These are phyloP conservation scores for Aricia artaxerxes DNA, from an alignment of 2,888 invertebrate species.

Conservation along the genomic window DNA sequence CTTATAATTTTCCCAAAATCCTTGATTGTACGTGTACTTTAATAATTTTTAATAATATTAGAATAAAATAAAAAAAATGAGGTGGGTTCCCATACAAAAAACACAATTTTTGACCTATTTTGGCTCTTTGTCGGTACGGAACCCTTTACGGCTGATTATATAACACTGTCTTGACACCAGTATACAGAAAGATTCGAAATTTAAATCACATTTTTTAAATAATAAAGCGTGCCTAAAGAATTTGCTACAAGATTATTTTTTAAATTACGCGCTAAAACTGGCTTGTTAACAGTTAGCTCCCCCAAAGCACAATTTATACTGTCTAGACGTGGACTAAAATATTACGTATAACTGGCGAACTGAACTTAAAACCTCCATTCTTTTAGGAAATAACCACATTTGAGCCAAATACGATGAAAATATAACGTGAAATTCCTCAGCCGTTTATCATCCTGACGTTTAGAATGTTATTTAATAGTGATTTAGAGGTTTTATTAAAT, in stretches of 20 bases:
- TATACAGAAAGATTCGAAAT: background rate
- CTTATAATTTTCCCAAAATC: no score
- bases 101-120: no score
- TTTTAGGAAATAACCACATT: conserved; percentile 24
- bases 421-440: conserved; percentile 18
- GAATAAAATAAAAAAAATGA: no score
- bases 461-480: conserved; percentile 11
- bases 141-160: no score
- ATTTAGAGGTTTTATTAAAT: conserved; percentile 2
- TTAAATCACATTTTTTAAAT: background rate
- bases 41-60: no score
- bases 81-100: no score
- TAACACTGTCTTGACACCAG: no score
- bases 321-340: conserved; percentile 50
- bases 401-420: conserved; percentile 29
- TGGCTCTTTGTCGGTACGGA: no score
- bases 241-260: conserved; percentile 14
- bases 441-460: background rate
- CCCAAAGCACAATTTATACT: conserved; percentile 49
- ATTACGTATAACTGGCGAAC: conserved; percentile 42
- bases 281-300: conserved; percentile 47
- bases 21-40: no score
- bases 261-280: conserved; percentile 22
- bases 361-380: conserved; percentile 35
- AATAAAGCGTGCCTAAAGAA: conserved; percentile 37